Conservation (phyloP, 1,140 invertebrate genomes). For the Zaprionus vittiger region DNA sequence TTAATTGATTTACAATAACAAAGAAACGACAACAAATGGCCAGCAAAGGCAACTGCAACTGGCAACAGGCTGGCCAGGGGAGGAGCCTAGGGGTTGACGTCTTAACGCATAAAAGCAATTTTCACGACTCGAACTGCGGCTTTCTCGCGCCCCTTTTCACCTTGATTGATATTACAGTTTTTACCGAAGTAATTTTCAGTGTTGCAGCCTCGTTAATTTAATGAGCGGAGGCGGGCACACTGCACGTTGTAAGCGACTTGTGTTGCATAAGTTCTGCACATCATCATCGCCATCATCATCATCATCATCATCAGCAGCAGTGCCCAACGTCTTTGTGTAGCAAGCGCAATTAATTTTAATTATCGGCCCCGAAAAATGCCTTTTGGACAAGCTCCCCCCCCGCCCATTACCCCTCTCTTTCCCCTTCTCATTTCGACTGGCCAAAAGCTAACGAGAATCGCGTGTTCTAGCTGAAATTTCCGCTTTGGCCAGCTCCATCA, state of each 20-base stretch:
- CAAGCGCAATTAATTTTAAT: constrained; percentile 64
- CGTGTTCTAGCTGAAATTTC: constrained; percentile 6
- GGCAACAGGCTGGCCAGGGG: not conserved
- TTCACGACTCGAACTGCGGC: constrained; percentile 25
- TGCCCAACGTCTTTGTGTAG: constrained; percentile 1
- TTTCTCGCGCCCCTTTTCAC: constrained; percentile 14
- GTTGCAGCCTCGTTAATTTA: constrained; percentile 58
- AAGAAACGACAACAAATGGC: constrained; percentile 14
- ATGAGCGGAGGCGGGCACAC: constrained; percentile 24
- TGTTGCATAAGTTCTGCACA: constrained; percentile 47
- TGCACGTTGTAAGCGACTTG: constrained; percentile 13
- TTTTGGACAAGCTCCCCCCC: not conserved
- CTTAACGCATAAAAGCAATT: constrained; percentile 47
- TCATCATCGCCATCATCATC: constrained; percentile 15
- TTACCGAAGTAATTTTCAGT: constrained; percentile 36
- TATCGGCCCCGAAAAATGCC: constrained; percentile 36
- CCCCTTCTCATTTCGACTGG: not conserved
- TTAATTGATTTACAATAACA: constrained; percentile 72
- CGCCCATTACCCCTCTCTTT: not conserved
- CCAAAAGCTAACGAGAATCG: constrained; percentile 40
- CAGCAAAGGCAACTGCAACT: not conserved
- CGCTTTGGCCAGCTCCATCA: not conserved
- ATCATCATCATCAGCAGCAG: constrained; percentile 18
- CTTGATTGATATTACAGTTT: constrained; percentile 26
- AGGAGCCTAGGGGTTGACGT: not conserved